A percentile compares a stretch with the other conserved stretches of the same genome.
phyloP scores from a whole-genome alignment of 1,140 invertebrate genomes.

The Gryon sp. region DNA sequence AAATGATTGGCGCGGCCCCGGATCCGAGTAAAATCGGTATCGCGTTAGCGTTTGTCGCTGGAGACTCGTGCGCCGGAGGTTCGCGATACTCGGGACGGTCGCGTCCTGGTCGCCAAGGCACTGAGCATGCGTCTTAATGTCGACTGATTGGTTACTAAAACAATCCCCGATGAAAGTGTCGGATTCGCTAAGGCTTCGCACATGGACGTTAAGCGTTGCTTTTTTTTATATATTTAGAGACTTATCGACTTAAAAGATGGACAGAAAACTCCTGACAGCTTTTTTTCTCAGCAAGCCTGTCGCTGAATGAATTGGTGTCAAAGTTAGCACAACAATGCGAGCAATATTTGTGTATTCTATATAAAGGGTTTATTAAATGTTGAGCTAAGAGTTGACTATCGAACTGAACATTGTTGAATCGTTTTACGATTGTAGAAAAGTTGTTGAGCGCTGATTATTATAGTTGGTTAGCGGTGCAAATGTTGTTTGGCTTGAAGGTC shows the following conservation, averaged over 20 bases:
- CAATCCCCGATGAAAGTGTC: slow-evolving; percentile 32
- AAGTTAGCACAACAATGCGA: no score
- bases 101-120: slow-evolving; percentile 76
- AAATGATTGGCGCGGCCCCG: slow-evolving; percentile 7
- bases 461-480: no score
- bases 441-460: not conserved
- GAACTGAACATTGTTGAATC: not conserved
- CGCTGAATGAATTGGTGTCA: no score
- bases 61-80: slow-evolving; percentile 62
- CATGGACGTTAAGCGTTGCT: slow-evolving; percentile 56
- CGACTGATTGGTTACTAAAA: slow-evolving; percentile 46
- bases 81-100: slow-evolving; percentile 58
- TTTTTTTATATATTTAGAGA: no score
- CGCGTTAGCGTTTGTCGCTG: slow-evolving; percentile 37
- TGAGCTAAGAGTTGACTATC: not conserved
- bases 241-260: slow-evolving; percentile 26
- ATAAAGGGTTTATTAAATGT: not conserved
- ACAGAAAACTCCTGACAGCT: not conserved
- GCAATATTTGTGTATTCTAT: no score
- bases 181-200: slow-evolving; percentile 47
- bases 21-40: slow-evolving; percentile 27
- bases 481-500: not conserved
- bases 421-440: slow-evolving; percentile 4
- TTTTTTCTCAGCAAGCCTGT: no score
- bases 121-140: slow-evolving; percentile 71